phyloP scores from a whole-genome alignment of 2,888 invertebrate species.

The Gasteruption jaculator region DNA sequence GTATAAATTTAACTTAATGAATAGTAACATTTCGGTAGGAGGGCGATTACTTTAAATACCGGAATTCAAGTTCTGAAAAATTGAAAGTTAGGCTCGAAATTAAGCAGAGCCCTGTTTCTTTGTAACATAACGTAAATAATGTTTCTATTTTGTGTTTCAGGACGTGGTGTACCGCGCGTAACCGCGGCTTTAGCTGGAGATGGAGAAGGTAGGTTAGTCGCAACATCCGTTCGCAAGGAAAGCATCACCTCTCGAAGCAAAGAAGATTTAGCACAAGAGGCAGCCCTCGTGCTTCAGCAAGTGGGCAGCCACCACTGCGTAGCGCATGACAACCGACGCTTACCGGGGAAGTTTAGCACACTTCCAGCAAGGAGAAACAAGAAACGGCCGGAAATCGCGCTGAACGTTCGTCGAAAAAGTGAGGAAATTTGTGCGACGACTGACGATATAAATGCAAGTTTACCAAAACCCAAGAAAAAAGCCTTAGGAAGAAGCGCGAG shows the following conservation, averaged over 20 bases:
- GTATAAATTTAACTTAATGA: too few relatives aligned
- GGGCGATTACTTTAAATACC: too few relatives aligned
- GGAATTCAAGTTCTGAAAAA: too few relatives aligned
- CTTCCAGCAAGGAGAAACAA: conserved; percentile 57
- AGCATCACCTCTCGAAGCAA: conserved; percentile 68
- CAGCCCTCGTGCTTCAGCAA: conserved; percentile 70
- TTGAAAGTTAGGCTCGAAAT: too few relatives aligned
- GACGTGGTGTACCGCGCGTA: conserved; percentile 50
- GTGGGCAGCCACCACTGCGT: conserved; percentile 68
- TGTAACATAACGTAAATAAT: too few relatives aligned
- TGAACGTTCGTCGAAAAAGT: conserved; percentile 52
- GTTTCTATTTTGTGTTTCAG: conserved; percentile 46
- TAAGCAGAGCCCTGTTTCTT: too few relatives aligned
- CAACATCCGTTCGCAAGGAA: conserved; percentile 56
- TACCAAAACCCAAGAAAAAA: conserved; percentile 53
- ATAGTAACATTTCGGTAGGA: too few relatives aligned
- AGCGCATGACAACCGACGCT: conserved; percentile 42
- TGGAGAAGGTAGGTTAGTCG: conserved; percentile 51
- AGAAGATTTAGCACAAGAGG: conserved; percentile 71
- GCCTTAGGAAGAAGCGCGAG: conserved; percentile 53
- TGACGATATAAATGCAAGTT: conserved; percentile 26
- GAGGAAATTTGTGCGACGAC: conserved; percentile 54
- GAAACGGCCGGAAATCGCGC: conserved; percentile 41
- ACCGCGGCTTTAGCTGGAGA: conserved; percentile 53
- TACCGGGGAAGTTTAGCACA: conserved; percentile 59